Evolutionary conservation across 2,888 invertebrate species (phyloP).

Genomic region (Papilio demoleus): DNA sequence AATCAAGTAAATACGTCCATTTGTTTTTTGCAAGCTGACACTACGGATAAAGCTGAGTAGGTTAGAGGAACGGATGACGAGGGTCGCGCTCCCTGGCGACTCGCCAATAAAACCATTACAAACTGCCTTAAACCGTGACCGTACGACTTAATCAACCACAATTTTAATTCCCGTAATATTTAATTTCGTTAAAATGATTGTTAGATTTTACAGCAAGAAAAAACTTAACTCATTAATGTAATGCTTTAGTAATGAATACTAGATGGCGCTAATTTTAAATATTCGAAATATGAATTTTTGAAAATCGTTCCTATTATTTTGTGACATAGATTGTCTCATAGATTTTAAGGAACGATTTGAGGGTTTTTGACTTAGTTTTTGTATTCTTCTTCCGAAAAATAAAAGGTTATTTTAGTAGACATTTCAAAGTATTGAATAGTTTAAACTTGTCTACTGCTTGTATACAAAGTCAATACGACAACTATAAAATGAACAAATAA

Average conservation of each 20-base stretch:
- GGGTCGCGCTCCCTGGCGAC: conserved; percentile 24
- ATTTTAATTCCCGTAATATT: neutral
- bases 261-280: neutral
- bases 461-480: neutral
- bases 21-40: conserved; percentile 4
- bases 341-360: too few relatives aligned
- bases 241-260: neutral
- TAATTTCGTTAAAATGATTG: neutral
- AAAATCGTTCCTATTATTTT: too few relatives aligned
- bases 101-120: conserved; percentile 22
- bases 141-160: neutral
- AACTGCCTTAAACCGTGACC: conserved; percentile 1
- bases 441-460: neutral
- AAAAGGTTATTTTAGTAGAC: too few relatives aligned
- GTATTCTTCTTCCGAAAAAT: too few relatives aligned
- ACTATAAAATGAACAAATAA: neutral
- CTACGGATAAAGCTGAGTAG: conserved; percentile 7
- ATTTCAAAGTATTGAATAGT: too few relatives aligned
- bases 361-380: too few relatives aligned
- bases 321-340: neutral
- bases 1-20: conserved; percentile 4
- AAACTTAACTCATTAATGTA: neutral
- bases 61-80: conserved; percentile 11
- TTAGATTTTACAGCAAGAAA: too few relatives aligned
- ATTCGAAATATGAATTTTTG: neutral